Evolutionary conservation across 2,113 vertebrate species (phyloP).

Genomic region (Acrocephalus arundinaceus): DNA sequence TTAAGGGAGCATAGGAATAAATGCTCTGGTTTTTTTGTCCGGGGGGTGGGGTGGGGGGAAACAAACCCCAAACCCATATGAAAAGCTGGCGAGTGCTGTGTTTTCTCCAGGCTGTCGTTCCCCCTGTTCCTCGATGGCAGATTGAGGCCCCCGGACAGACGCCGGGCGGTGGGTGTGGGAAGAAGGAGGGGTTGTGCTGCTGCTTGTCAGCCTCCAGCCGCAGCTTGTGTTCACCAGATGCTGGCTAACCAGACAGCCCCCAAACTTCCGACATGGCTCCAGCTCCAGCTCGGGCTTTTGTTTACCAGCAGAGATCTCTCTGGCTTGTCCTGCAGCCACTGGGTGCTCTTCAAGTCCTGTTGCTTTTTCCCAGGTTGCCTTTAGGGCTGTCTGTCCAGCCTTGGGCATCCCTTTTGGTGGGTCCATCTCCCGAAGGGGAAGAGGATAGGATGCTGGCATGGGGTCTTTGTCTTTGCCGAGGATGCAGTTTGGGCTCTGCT

Average conservation of each 20-base stretch:
- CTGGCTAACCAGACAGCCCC: background rate
- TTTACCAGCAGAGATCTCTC: background rate
- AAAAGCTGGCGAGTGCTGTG: background rate
- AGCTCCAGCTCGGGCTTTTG: background rate
- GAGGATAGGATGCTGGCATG: background rate
- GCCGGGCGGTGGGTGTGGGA: background rate
- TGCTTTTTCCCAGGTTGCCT: background rate
- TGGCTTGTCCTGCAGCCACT: background rate
- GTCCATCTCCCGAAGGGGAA: fast-evolving
- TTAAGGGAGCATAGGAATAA: conserved; percentile 41
- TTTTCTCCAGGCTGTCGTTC: background rate
- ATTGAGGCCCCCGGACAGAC: background rate
- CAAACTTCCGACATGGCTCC: background rate
- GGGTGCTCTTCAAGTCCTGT: background rate
- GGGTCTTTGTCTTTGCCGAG: background rate
- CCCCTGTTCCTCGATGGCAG: background rate
- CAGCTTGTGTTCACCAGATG: conserved; percentile 52
- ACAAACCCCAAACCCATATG: background rate
- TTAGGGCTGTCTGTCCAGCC: background rate
- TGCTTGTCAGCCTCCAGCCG: conserved; percentile 17
- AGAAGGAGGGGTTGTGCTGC: conserved; percentile 19
- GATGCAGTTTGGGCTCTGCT: background rate
- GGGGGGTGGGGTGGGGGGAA: background rate
- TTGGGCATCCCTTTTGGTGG: background rate
- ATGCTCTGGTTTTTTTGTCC: conserved; percentile 46